Base-by-base conservation (phyloP, 2,113 vertebrate species). In the Tetraodon nigroviridis region DNA sequence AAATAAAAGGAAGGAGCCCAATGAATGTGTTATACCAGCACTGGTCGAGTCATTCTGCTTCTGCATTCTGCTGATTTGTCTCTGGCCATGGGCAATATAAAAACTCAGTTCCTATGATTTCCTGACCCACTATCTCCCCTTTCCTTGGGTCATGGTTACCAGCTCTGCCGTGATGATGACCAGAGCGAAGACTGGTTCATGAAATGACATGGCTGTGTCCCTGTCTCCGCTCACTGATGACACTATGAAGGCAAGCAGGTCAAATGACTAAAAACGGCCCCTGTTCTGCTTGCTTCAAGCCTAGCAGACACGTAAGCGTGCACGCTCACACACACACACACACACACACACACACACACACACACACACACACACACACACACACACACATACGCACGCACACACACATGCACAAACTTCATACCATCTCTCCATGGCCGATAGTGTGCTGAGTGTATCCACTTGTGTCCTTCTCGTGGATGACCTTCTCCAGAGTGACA, bases 261-360 rank as follows among this genome's bases (percentile, higher is more conserved):
- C 87, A 87, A 89, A 87, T 79, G 76, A 81, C 88, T 89, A 89
- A 88, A 89, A 85, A 84, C 58, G 54, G 84, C 75, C 81, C 67
- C 44, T 22, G 84, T 69, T 73, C 69, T 65, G 76, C 80, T 86
- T 84, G 86, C 86, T 82, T 62, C 56, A 60, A 74, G 84, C 87
- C 80, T 61, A 57, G 58, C 54, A 55, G 44, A 75, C 54, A 76
- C n/a, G n/a, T n/a, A n/a, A n/a, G n/a, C n/a, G n/a, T n/a, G n/a
- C n/a, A n/a, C n/a, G n/a, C n/a, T n/a, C 71, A 71, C 79, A 67
- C 55, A 48, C 65, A 59, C 18, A 50, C 19, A 53, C 40, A 13
- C 53, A 61, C 46, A 21, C 51, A 45, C 64, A 32, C 71, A 58
- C 24, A 54, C 48, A 55, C 24, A 15, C 61, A 62, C 58, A 58